Evolutionary conservation across 2,888 invertebrate genomes (phyloP), one percentile per base, ranked within the genome.

Genomic region (Eilema griseolum): DNA sequence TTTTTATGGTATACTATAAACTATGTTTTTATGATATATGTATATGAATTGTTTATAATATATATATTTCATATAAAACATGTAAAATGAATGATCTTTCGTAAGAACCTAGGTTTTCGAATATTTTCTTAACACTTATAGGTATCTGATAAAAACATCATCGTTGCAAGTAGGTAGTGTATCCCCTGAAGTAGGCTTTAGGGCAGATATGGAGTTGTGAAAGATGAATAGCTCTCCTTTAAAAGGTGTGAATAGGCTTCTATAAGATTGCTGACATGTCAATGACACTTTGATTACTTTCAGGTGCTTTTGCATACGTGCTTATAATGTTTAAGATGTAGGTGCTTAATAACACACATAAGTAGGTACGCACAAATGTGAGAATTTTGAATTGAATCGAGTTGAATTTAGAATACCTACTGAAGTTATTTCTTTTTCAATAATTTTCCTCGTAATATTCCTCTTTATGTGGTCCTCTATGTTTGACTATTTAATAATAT

Each of bases 231-330:
- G 72, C 61, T 72, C 62, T 66, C 33, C 62, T 75, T 59, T 73
- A 65, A 75, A 69, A 77, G 76, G 81, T 74, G 77, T 83, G 77
- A 81, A 81, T 74, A 79, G 72, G 77, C 75, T 76, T 80, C 72
- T 75, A 80, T 71, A 78, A 76, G 78, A 80, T 81, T 76, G 78
- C 70, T 69, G 74, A 70, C 66, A 62, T 60, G 61, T 79, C 77
- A 73, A 74, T 69, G 74, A 67, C 63, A 66, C 72, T 76, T 70
- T n/a, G 59, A 46, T 61, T 56, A 63, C 69, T 14, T 62, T 68
- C 31, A 57, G 60, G 26, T 62, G 52, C n/a, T n/a, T n/a, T n/a
- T 62, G 66, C 61, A 73, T 56, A 8, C 11, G 57, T 12, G 14
- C 23, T 59, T 8, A 10, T n/a, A n/a, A n/a, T 52, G 20, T 52